phyloP scores from a whole-genome alignment of 2,888 invertebrate genomes.

The Leptinotarsa juncta region DNA sequence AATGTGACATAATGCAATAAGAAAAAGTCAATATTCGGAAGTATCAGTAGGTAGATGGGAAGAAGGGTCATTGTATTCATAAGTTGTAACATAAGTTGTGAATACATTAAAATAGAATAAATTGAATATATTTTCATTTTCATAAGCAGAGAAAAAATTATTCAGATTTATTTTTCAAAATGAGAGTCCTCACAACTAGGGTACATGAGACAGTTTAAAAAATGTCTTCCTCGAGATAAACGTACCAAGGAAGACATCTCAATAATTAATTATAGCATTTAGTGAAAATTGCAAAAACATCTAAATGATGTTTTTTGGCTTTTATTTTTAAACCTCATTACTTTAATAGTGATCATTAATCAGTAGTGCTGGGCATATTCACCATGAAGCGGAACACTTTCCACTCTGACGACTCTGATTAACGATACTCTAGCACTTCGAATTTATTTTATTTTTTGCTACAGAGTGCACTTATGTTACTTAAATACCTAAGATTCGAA shows the following conservation, averaged over 20 bases:
- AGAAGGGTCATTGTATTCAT: no score
- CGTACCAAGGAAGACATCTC: slow-evolving; percentile 17
- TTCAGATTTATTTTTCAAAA: neutral
- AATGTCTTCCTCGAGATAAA: neutral
- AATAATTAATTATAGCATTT: slow-evolving; percentile 42
- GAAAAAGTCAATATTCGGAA: no score
- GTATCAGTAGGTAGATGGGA: no score
- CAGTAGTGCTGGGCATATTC: slow-evolving; percentile 42
- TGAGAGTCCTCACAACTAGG: neutral
- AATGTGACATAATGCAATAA: no score
- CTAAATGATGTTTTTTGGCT: slow-evolving; percentile 44
- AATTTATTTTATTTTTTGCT: neutral
- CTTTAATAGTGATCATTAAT: slow-evolving; percentile 54
- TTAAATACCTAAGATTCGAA: no score
- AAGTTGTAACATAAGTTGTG: no score
- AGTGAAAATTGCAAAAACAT: slow-evolving; percentile 44
- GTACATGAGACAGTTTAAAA: neutral
- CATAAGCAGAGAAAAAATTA: no score
- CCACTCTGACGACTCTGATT: slow-evolving; percentile 32
- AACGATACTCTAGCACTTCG: slow-evolving; percentile 26
- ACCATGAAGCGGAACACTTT: slow-evolving; percentile 38
- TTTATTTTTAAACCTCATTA: slow-evolving; percentile 56
- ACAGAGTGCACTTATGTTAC: neutral
- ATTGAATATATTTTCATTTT: no score
- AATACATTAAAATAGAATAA: no score